Percentiles rank a stretch among this genome's conserved stretches.
phyloP scores from a whole-genome alignment of 2,113 vertebrate genomes.

The Eretmochelys imbricata region DNA sequence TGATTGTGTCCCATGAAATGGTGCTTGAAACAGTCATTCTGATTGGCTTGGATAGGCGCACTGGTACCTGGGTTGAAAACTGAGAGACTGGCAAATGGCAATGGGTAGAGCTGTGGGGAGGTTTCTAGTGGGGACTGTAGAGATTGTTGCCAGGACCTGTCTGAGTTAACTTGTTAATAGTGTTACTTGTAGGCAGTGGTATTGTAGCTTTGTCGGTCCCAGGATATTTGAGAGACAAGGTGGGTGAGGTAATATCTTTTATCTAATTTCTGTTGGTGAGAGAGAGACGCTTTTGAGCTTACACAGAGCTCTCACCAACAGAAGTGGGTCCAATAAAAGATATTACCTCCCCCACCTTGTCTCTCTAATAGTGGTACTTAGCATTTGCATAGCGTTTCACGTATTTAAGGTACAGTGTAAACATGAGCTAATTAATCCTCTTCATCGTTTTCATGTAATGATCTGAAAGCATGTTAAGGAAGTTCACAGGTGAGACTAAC shows the following conservation, averaged over 20 bases:
- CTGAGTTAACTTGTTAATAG: background rate
- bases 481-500: background rate
- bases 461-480: background rate
- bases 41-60: background rate
- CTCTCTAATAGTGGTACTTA: background rate
- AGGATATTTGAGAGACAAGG: background rate
- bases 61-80: background rate
- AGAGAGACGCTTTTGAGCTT: background rate
- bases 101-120: background rate
- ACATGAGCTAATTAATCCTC: background rate
- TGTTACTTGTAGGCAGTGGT: background rate
- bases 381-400: background rate
- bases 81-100: background rate
- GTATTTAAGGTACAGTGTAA: background rate
- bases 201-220: background rate
- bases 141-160: background rate
- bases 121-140: background rate
- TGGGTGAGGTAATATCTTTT: background rate
- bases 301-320: background rate
- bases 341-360: background rate
- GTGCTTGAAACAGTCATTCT: background rate
- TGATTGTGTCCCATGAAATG: background rate
- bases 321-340: background rate
- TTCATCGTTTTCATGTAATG: background rate
- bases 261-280: background rate